A percentile compares a stretch with the other conserved stretches of the same genome.
These are phyloP conservation scores for Automeris io DNA, from an alignment of 2,888 invertebrate species.

Conservation along the genomic window DNA sequence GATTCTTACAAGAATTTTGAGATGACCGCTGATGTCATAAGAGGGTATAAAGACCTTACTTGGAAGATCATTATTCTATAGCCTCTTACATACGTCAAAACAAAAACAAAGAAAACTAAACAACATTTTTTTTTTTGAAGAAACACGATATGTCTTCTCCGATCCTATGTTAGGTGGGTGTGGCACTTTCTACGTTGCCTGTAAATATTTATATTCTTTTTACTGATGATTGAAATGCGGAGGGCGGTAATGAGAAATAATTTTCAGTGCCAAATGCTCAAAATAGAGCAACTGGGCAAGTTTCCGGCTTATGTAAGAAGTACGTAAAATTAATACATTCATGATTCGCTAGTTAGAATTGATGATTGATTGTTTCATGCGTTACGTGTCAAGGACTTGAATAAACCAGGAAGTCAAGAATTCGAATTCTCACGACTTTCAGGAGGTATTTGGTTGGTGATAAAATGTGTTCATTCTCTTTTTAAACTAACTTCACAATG, in stretches of 20 bases:
- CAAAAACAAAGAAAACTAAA: not conserved
- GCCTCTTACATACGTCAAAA: no score
- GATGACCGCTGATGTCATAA: no score
- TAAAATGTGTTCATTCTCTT: no score
- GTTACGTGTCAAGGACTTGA: not conserved
- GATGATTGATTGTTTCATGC: not conserved
- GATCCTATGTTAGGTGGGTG: slow-evolving; percentile 20
- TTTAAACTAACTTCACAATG: no score
- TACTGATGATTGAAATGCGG: slow-evolving; percentile 16
- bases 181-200: slow-evolving; percentile 15
- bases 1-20: no score
- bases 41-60: no score
- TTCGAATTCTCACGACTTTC: not conserved
- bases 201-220: slow-evolving; percentile 11
- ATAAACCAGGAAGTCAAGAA: not conserved
- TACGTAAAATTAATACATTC: not conserved
- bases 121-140: not conserved
- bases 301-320: slow-evolving; percentile 11
- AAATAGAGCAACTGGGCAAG: slow-evolving; percentile 8
- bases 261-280: slow-evolving; percentile 20
- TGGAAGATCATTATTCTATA: no score
- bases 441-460: no score
- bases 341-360: slow-evolving; percentile 15
- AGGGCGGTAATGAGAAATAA: slow-evolving; percentile 21
- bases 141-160: slow-evolving; percentile 4